Evolutionary conservation across 2,888 invertebrate genomes (phyloP), one percentile per base, ranked within the genome.

Genomic region (Leptinotarsa tumamoca): DNA sequence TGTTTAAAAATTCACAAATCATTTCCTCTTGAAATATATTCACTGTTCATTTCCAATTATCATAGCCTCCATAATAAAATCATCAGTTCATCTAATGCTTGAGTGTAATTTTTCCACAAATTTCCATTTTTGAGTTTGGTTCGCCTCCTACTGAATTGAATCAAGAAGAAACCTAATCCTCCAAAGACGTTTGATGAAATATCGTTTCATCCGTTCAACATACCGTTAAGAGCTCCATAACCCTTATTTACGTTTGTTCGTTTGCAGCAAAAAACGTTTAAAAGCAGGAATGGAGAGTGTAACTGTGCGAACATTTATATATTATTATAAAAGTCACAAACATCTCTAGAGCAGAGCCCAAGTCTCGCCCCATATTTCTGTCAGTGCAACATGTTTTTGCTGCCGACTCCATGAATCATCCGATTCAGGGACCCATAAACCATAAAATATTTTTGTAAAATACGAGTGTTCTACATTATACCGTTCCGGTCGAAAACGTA

Each of bases 381-480:
- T 87, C 87, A 83, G 83, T 82, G 87, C 87, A 87, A 87, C 86
- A 87, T 87, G 87, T 87, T 87, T 87, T 87, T 87, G 85, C 84
- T 82, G 71, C 84, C 83, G 83, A 85, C 84, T 85, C 84, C 83
- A 87, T 87, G 87, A 87, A 87, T 73, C 78, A 73, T 58, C 70
- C 21, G 70, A 70, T 58, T 70, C 70, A 58, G 56, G 70, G 70
- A 70, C 43, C 58, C 70, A 70, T 70, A 70, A 70, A 70, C 52
- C 70, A 70, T 58, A 54, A 58, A 58, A 70, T 70, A 70, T 70
- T 70, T 70, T 70, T 50, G 58, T 70, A 58, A 70, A 70, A 70
- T 70, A 70, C 70, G 70, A 70, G 70, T 58, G 58, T 70, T 70
- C 70, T 49, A 70, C 21, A 49, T 70, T 70, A 70, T 70, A 51